Percentiles rank a stretch among this genome's conserved stretches.
These are phyloP conservation scores for Sigmodon hispidus DNA, from an alignment of 2,113 vertebrate species.

Conservation along the genomic window DNA sequence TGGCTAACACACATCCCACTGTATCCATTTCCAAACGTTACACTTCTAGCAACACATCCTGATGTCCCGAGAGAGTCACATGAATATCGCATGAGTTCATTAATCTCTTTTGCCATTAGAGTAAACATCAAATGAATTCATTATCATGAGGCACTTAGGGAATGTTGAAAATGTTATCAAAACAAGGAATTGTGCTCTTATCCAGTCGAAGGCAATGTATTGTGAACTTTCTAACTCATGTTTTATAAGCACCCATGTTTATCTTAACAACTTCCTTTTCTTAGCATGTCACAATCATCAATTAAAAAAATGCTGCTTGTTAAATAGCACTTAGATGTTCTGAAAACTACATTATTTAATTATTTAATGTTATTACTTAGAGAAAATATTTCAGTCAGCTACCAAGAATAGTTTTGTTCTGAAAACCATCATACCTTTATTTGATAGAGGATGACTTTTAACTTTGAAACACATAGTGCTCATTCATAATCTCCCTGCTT, in stretches of 20 bases:
- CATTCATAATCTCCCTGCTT: neutral
- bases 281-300: neutral
- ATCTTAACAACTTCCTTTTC: neutral
- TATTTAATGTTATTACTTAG: neutral
- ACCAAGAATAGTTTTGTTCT: neutral
- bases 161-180: constrained; percentile 67
- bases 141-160: constrained; percentile 66
- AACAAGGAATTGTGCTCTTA: constrained; percentile 62
- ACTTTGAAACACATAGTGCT: neutral
- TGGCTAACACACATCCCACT: neutral
- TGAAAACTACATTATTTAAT: constrained; percentile 36
- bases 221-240: neutral
- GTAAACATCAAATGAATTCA: constrained; percentile 82
- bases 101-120: constrained; percentile 77
- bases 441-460: constrained; percentile 14
- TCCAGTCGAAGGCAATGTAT: neutral
- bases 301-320: neutral
- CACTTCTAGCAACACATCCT: constrained; percentile 63
- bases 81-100: constrained; percentile 79
- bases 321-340: neutral
- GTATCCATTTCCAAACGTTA: constrained; percentile 74
- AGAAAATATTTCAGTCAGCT: constrained; percentile 13
- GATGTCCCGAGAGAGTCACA: constrained; percentile 59
- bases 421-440: neutral
- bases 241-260: neutral